Conservation (phyloP, 2,797 vertebrate genomes). For the Chelidonichthys spinosus region DNA sequence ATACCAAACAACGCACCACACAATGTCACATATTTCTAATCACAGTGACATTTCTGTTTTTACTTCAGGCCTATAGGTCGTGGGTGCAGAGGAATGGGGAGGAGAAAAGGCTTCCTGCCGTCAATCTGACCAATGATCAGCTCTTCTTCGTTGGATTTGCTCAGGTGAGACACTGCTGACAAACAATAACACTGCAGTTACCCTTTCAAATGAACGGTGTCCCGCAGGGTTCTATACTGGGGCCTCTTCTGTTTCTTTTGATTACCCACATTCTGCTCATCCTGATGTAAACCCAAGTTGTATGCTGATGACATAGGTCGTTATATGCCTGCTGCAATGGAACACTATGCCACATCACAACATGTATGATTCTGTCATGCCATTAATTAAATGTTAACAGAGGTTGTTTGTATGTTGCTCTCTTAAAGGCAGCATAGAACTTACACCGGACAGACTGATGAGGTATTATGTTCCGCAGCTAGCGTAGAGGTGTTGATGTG, state of each 20-base stretch:
- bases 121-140: slow-evolving; percentile 95
- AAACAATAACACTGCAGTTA: background rate
- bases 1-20: background rate
- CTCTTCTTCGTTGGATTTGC: slow-evolving; percentile 98
- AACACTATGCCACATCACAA: background rate
- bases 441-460: no score
- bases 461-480: no score
- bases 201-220: background rate
- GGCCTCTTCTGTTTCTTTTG: background rate
- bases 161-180: slow-evolving; percentile 83
- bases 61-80: slow-evolving; percentile 89
- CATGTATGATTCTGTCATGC: no score
- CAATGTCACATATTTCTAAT: background rate
- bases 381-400: no score
- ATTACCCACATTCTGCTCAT: background rate
- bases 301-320: background rate
- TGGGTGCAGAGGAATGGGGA: slow-evolving; percentile 91
- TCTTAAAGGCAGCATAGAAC: no score
- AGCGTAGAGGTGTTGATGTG: no score
- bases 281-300: background rate
- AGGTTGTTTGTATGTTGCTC: no score
- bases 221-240: background rate
- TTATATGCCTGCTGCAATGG: background rate
- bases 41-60: background rate
- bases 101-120: slow-evolving; percentile 91